Conservation (phyloP, 2,888 invertebrate species). For the Diplolepis rosae region DNA sequence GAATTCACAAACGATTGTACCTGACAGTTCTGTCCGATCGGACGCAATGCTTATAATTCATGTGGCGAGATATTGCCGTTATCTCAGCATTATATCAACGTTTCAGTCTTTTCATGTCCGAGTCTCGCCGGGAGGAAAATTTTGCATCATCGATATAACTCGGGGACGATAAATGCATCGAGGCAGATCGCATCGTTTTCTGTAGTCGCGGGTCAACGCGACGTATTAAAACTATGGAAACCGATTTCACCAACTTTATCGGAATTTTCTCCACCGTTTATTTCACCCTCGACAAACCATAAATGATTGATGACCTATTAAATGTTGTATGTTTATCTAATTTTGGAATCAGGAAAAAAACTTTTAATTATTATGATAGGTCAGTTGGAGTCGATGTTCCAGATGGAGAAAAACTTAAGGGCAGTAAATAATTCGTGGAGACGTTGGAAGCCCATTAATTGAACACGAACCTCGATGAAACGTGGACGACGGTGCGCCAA, state of each 20-base stretch:
- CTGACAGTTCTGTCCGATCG: slow-evolving; percentile 58
- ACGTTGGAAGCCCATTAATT: slow-evolving; percentile 62
- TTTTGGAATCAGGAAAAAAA: not conserved
- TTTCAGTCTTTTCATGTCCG: slow-evolving; percentile 6
- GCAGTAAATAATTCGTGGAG: slow-evolving; percentile 39
- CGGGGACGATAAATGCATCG: slow-evolving; percentile 8
- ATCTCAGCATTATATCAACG: slow-evolving; percentile 40
- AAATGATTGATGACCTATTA: too few relatives aligned
- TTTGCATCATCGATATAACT: slow-evolving; percentile 9
- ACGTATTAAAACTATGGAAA: not conserved
- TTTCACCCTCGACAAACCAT: too few relatives aligned
- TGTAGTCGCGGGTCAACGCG: slow-evolving; percentile 1
- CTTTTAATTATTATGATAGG: slow-evolving; percentile 1
- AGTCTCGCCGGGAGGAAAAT: not conserved
- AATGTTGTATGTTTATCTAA: too few relatives aligned
- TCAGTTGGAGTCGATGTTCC: slow-evolving; percentile 36
- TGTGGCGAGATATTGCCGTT: slow-evolving; percentile 47
- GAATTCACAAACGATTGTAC: slow-evolving; percentile 50
- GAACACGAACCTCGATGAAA: slow-evolving; percentile 52
- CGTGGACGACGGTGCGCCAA: slow-evolving; percentile 59
- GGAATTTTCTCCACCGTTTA: too few relatives aligned
- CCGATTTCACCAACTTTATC: not conserved
- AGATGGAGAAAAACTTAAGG: slow-evolving; percentile 41
- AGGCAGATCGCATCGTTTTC: slow-evolving; percentile 2
- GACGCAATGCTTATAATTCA: slow-evolving; percentile 55